Percentiles rank a stretch among this genome's conserved stretches.
phyloP scores from a whole-genome alignment of 2,888 invertebrate species.

The Barypeithes pellucidus region DNA sequence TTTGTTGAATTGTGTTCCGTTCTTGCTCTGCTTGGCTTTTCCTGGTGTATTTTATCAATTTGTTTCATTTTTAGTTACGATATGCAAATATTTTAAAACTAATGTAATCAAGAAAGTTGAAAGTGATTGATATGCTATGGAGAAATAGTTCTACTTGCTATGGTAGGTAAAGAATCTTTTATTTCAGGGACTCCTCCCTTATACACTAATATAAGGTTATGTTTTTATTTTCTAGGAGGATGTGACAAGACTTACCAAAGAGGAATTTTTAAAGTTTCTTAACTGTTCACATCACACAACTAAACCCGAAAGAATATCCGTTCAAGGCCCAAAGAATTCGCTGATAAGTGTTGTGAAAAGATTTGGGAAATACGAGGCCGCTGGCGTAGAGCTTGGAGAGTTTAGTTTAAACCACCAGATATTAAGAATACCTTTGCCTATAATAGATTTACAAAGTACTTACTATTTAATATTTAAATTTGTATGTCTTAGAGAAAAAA shows the following conservation, averaged over 20 bases:
- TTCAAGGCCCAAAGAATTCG: constrained; percentile 37
- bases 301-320: constrained; percentile 28
- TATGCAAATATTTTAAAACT: no score
- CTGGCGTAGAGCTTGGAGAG: constrained; percentile 53
- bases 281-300: constrained; percentile 46
- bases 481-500: no score
- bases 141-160: constrained; percentile 33
- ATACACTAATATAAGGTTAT: constrained; percentile 19
- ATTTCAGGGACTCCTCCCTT: not conserved
- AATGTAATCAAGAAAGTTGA: not conserved
- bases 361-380: constrained; percentile 52
- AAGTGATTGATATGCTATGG: constrained; percentile 28
- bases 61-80: not conserved
- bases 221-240: constrained; percentile 50
- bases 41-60: not conserved
- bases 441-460: constrained; percentile 53
- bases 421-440: constrained; percentile 54
- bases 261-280: constrained; percentile 54
- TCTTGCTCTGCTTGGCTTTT: not conserved
- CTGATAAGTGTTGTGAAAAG: constrained; percentile 43
- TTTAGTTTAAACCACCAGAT: constrained; percentile 54
- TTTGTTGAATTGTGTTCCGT: no score
- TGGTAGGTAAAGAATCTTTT: constrained; percentile 26
- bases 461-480: not conserved
- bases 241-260: constrained; percentile 52